phyloP scores from a whole-genome alignment of 2,888 invertebrate genomes.

The Stomorhina lunata region DNA sequence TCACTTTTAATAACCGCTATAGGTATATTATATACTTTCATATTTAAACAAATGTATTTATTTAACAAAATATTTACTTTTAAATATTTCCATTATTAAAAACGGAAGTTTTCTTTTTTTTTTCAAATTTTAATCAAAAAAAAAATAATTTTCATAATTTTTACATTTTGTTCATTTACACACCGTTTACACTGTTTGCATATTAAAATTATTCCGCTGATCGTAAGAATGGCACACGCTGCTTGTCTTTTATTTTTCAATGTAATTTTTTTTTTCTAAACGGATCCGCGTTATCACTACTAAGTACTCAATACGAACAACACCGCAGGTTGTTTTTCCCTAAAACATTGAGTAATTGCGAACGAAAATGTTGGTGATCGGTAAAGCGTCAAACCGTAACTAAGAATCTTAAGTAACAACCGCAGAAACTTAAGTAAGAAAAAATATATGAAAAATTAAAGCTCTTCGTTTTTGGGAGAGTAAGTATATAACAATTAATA shows the following conservation, averaged over 20 bases:
- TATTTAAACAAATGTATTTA: neutral
- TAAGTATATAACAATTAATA: constrained; percentile 21
- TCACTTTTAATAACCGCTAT: neutral
- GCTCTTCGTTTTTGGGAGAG: constrained; percentile 52
- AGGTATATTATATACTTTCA: neutral
- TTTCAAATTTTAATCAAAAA: too few species aligned
- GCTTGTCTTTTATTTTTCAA: constrained; percentile 6
- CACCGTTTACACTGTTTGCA: constrained; percentile 35
- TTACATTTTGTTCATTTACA: neutral
- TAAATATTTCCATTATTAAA: neutral
- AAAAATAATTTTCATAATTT: neutral
- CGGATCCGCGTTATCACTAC: constrained; percentile 1
- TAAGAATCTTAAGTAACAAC: constrained; percentile 66
- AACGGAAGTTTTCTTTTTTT: constrained; percentile 30
- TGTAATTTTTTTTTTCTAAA: neutral
- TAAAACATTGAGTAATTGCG: constrained; percentile 5
- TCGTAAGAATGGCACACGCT: constrained; percentile 56
- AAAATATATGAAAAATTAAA: too few species aligned
- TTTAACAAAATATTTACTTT: neutral
- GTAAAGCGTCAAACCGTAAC: constrained; percentile 66
- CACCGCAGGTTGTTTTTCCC: neutral
- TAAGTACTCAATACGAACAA: neutral
- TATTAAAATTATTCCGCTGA: constrained; percentile 35
- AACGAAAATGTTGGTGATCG: constrained; percentile 53
- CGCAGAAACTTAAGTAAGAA: constrained; percentile 63